Evolutionary conservation across 2,797 vertebrate species (phyloP), one percentile per base, ranked within the genome.

Genomic region (Enoplosus armatus): DNA sequence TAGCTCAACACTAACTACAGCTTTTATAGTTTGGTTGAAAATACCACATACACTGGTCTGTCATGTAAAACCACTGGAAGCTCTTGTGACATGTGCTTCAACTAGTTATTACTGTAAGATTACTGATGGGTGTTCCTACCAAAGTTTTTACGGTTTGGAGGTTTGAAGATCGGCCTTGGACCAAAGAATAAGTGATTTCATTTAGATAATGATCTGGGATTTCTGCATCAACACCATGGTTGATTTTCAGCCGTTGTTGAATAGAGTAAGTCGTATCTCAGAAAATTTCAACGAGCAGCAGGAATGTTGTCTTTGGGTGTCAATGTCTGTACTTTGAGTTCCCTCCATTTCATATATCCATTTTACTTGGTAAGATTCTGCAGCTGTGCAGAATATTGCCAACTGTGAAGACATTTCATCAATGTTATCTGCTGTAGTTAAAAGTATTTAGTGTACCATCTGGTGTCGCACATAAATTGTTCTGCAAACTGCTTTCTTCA

Each of bases 1-100:
- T 18, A 69, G 39, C 18, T 47, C 41, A 26, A 58, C 53, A 47
- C 51, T 74, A 51, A 64, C 26, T 20, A 45, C 41, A 56, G 33
- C 43, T n/a, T 37, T 5, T 64, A 64, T 0, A 15, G 22, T 43
- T 33, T 24, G 15, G 27, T n/a, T 24, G 29, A 15, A 24, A 69
- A 69, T 39, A 18, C 27, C 27, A 37, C 45, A 18, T 5, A n/a
- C 14, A 5, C 39, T n/a, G 4, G 35, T 35, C 55, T 12, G 33
- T 22, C 15, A 51, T 31, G 29, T n/a, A 50, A 14, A 24, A 45
- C 22, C 22, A 45, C 2, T 0, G 14, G 26, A 61, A 43, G 41
- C 54, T 20, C 27, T 37, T 0, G 15, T 8, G n/a, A 47, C 47
- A 1, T 26, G 35, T 33, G 51, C 12, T 43, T 54, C 35, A 9